Base-by-base conservation (phyloP, 2,797 vertebrate genomes). In the Halcyon leucocephala region DNA sequence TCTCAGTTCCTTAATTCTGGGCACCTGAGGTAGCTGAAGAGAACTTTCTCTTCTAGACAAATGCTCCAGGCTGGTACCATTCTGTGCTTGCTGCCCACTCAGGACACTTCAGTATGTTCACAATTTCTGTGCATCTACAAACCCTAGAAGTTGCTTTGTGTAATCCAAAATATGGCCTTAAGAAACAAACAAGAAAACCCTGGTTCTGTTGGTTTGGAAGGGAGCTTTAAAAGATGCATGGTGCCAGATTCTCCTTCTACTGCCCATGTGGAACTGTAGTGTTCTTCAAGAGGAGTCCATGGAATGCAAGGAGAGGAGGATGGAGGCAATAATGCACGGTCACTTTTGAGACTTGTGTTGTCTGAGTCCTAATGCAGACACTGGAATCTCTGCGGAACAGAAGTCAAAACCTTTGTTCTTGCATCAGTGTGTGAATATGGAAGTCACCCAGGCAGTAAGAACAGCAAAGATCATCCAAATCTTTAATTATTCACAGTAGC, bases 301-400 rank as follows among this genome's bases (percentile, higher is more conserved):
- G 21, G 62, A 61, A 29, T 65, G 58, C 20, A 41, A 67, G 70
- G 35, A 66, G 42, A 82, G 33, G 82, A 90, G 3, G 57, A 80
- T 57, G 48, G 55, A 80, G 12, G 25, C 51, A 31, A 58, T 35
- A 48, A 35, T 3, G 3, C 8, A 2, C 37, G 37, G 12, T 22
- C 1, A 0, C 18, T 66, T 29, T 33, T 48, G 55, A 28, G 48
- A 39, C 8, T 48, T 42, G 35, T 18, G 64, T 51, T 78, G 19
- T 77, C 48, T 1, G 0, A 72, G 28, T 67, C 28, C 37, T 60
- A 6, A 19, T 0, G 2, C 48, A 35, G 22, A 44, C 5, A 2
- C 2, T 12, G 37, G 61, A 55, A 52, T 67, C 71, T 39, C 33
- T 21, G 12, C 84, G n/a, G 37, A 66, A 18, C 26, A 61, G 35